phyloP scores from a whole-genome alignment of 2,797 vertebrate genomes.

The Galago senegalensis region DNA sequence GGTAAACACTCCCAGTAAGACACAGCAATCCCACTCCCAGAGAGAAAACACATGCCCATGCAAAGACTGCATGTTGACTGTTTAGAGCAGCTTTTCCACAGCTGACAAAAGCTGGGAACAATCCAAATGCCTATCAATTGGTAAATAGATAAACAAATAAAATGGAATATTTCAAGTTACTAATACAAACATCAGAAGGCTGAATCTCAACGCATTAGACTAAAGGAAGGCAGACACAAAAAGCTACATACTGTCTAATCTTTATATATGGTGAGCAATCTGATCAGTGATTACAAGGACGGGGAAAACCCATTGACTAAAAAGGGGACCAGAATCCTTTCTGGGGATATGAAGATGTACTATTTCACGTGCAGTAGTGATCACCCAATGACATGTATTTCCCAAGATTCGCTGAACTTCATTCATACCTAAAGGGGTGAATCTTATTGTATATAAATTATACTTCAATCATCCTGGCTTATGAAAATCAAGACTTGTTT shows the following conservation, averaged over 20 bases:
- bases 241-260: not conserved
- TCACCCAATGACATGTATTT: not conserved
- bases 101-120: not conserved
- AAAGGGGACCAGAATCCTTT: not conserved
- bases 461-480: not conserved
- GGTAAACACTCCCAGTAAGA: not conserved
- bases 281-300: not conserved
- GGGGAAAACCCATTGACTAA: not conserved
- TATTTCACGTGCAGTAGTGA: not conserved
- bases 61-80: not conserved
- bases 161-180: not conserved
- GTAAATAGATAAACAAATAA: not conserved
- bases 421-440: not conserved
- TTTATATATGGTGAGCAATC: slow-evolving; percentile 3
- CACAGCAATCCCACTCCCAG: not conserved
- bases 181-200: not conserved
- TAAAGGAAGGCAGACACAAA: slow-evolving; percentile 28
- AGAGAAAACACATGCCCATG: not conserved
- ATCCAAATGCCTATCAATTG: not conserved
- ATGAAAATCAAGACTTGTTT: slow-evolving; percentile 7
- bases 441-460: not conserved
- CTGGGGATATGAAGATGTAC: not conserved
- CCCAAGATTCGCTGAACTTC: not conserved
- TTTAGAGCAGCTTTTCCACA: slow-evolving; percentile 3
- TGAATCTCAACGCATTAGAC: slow-evolving; percentile 10